A percentile compares a stretch with the other conserved stretches of the same genome.
phyloP scores from a whole-genome alignment of 2,797 vertebrate genomes.

The Hypotaenidia philippensis region DNA sequence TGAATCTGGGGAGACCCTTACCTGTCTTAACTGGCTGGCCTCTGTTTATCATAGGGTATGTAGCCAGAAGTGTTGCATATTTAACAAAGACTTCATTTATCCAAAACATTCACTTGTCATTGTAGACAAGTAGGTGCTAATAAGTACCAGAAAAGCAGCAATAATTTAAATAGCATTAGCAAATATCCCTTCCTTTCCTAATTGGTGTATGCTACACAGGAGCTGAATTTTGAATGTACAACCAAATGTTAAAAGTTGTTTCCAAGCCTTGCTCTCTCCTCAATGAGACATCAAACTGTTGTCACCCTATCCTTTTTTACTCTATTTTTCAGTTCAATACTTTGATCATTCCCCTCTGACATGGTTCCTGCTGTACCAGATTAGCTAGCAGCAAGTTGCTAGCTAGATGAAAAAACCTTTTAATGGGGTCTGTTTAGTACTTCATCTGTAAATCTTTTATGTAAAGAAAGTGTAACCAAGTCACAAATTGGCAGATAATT shows the following conservation, averaged over 20 bases:
- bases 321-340: slow-evolving; percentile 59
- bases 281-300: slow-evolving; percentile 69
- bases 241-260: slow-evolving; percentile 52
- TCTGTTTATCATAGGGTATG: neutral
- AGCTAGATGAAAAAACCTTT: slow-evolving; percentile 59
- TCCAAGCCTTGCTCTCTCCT: slow-evolving; percentile 32
- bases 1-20: neutral
- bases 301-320: slow-evolving; percentile 61
- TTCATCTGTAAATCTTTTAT: slow-evolving; percentile 67
- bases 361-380: slow-evolving; percentile 63
- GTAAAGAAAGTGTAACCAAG: slow-evolving; percentile 60
- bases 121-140: slow-evolving; percentile 57
- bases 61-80: neutral
- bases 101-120: neutral
- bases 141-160: slow-evolving; percentile 52
- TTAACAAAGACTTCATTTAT: slow-evolving; percentile 35
- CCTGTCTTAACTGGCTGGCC: neutral
- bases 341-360: slow-evolving; percentile 69
- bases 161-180: slow-evolving; percentile 22
- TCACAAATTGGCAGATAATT: slow-evolving; percentile 65
- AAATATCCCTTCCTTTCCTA: slow-evolving; percentile 34
- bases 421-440: slow-evolving; percentile 62
- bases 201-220: slow-evolving; percentile 17
- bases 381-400: slow-evolving; percentile 62
- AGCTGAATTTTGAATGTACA: slow-evolving; percentile 29